Base-by-base conservation (phyloP, 1,140 invertebrate species). In the Drosophila pseudoobscura region DNA sequence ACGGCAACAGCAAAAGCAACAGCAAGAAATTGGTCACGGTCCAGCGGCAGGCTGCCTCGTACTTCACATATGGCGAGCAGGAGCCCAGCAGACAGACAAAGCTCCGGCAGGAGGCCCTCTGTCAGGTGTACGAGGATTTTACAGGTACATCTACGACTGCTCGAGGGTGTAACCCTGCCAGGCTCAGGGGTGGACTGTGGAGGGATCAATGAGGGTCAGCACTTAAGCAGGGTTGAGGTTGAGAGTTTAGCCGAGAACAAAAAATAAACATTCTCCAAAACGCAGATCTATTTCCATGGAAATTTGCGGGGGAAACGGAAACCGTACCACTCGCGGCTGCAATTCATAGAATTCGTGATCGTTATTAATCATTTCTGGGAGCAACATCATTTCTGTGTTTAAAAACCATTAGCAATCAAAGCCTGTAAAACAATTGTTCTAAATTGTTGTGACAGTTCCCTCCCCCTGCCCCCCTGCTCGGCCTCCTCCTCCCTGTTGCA, bases 111-210 rank as follows among this genome's bases (percentile, higher is more conserved):
- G 64, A 69, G 13, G 65, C 70, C 53, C 62, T 87, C 4, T 87
- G 75, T 75, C 83, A 87, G 50, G 82, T 87, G 65, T 87, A 87
- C 60, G 83, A 87, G 78, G 82, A 88, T 65, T 87, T 75, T 24
- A 87, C 82, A 87, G 82, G 82, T 87, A 87, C 35, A 50, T 22
- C 50, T 51, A 20, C 5, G 24, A 43, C 47, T 22, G 54, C 44
- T 8, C 5, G 24, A 35, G 59, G 50, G 52, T 35, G 13, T 35
- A 56, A 35, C 39, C 46, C 53, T 69, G 54, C 43, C 22, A 7
- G 13, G 13, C 15, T 29, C n/a, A 39, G 29, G 64, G 64, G 64
- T 55, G 55, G 62, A 29, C 45, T 29, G 35, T 68, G 43, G 26
- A 66, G 43, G 6, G 64, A 29, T 17, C 13, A 22, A 8, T 8